Conservation (phyloP, 2,797 vertebrate species). For the Stomatorhinus walkeri region DNA sequence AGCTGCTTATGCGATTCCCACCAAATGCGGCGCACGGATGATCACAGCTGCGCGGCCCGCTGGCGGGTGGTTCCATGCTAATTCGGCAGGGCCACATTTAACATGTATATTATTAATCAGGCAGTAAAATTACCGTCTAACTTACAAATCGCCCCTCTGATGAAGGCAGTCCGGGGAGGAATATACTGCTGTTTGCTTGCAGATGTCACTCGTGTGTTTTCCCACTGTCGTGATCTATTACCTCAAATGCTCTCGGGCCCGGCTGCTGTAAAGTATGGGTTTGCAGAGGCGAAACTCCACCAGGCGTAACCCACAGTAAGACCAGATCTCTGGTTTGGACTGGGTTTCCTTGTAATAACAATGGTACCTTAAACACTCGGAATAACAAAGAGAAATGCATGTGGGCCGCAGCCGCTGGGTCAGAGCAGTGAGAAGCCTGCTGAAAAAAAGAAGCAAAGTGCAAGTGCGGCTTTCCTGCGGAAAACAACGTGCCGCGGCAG, state of each 20-base stretch:
- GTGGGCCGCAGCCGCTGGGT: conserved; percentile 41
- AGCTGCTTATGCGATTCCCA: neutral
- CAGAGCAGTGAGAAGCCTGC: conserved; percentile 40
- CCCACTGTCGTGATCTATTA: conserved; percentile 32
- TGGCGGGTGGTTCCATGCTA: neutral
- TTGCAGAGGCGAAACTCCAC: conserved; percentile 30
- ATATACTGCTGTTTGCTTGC: conserved; percentile 44
- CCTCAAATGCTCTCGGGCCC: conserved; percentile 22
- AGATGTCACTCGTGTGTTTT: conserved; percentile 39
- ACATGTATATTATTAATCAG: conserved; percentile 10
- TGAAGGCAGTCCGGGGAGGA: conserved; percentile 30
- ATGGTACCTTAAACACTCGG: conserved; percentile 47
- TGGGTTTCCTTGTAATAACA: conserved; percentile 53
- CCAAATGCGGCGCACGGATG: neutral
- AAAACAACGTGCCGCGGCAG: neutral
- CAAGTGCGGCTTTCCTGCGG: neutral
- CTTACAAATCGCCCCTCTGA: conserved; percentile 21
- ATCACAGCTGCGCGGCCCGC: neutral
- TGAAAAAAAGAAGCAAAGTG: neutral
- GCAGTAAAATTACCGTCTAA: conserved; percentile 17
- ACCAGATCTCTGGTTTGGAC: conserved; percentile 41
- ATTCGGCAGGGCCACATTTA: neutral
- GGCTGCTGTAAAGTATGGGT: conserved; percentile 30
- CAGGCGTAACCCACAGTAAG: conserved; percentile 47
- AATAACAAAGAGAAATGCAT: conserved; percentile 48